These are phyloP conservation scores for Rhabdornis inornatus DNA, from an alignment of 2,113 vertebrate genomes.

Conservation along the genomic window DNA sequence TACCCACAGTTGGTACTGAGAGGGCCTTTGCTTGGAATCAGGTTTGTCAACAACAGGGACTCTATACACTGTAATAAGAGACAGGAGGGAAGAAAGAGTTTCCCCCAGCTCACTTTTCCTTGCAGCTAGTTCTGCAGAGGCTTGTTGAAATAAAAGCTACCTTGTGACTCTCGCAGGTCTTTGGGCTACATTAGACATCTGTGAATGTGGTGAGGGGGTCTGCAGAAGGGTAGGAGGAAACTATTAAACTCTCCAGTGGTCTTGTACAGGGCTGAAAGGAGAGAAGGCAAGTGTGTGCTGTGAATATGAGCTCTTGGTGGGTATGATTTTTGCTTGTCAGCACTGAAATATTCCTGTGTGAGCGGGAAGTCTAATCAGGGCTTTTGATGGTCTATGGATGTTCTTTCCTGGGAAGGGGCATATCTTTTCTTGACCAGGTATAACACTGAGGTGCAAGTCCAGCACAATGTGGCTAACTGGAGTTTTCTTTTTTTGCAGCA, in stretches of 20 bases:
- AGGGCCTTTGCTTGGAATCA: background rate
- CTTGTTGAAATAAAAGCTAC: background rate
- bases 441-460: background rate
- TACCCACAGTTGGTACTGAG: background rate
- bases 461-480: background rate
- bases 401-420: background rate
- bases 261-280: background rate
- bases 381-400: background rate
- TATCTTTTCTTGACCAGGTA: background rate
- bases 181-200: background rate
- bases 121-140: background rate
- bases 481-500: slow-evolving; percentile 78
- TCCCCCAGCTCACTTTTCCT: background rate
- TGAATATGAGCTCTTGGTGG: background rate
- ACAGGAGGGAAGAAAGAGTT: background rate
- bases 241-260: background rate
- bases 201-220: accelerated
- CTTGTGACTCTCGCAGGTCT: accelerated
- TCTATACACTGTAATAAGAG: background rate
- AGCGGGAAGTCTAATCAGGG: background rate
- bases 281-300: background rate
- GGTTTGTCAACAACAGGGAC: background rate
- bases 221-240: background rate
- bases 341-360: background rate
- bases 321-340: background rate